phyloP scores from a whole-genome alignment of 2,888 invertebrate genomes.

The Abrostola triplasia region DNA sequence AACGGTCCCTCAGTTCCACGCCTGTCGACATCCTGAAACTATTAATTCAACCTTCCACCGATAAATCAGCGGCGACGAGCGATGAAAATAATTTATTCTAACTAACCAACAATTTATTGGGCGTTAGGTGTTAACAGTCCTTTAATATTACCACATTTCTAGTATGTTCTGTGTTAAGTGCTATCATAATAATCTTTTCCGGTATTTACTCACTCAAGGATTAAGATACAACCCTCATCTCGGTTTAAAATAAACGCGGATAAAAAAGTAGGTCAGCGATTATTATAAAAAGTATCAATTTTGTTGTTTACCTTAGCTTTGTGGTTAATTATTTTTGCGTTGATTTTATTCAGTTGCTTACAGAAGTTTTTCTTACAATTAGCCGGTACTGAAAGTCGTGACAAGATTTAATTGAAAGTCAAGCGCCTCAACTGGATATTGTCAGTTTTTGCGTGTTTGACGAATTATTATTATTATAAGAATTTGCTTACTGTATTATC shows the following conservation, averaged over 20 bases:
- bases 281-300: conserved; percentile 22
- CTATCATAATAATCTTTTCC: conserved; percentile 30
- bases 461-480: no score
- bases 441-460: not conserved
- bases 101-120: conserved; percentile 70
- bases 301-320: conserved; percentile 28
- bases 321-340: conserved; percentile 29
- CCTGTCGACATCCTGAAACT: conserved; percentile 74
- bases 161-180: conserved; percentile 24
- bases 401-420: conserved; percentile 42
- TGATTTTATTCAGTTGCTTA: conserved; percentile 21
- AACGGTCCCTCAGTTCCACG: conserved; percentile 46
- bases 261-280: conserved; percentile 42
- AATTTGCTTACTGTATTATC: no score
- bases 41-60: conserved; percentile 71
- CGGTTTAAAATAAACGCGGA: conserved; percentile 33
- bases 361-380: conserved; percentile 31
- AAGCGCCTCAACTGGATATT: conserved; percentile 3
- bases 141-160: conserved; percentile 53
- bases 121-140: conserved; percentile 67
- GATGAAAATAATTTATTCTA: conserved; percentile 75
- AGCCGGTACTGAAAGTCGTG: conserved; percentile 35
- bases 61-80: conserved; percentile 73
- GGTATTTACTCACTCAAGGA: conserved; percentile 27
- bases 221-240: conserved; percentile 41